These are phyloP conservation scores for Myopa testacea DNA, from an alignment of 2,888 invertebrate genomes.

Conservation along the genomic window DNA sequence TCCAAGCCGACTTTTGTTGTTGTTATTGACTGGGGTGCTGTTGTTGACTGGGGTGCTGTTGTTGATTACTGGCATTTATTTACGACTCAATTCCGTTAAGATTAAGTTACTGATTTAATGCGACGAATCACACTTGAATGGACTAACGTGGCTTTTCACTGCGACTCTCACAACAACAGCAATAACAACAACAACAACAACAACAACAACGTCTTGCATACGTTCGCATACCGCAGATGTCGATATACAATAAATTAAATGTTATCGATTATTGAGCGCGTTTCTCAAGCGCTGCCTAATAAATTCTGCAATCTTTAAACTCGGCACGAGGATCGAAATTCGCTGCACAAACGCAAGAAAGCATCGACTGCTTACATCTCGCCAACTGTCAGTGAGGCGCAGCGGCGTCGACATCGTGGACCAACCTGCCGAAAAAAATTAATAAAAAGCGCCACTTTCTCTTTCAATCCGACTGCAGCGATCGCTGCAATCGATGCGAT, in stretches of 20 bases:
- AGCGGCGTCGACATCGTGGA: slow-evolving; percentile 49
- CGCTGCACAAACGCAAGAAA: background rate
- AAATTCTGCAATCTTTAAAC: slow-evolving; percentile 29
- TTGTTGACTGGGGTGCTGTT: slow-evolving; percentile 19
- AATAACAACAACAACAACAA: background rate
- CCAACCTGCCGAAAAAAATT: slow-evolving; percentile 58
- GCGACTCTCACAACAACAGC: slow-evolving; percentile 14
- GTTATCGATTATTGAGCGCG: slow-evolving; percentile 38
- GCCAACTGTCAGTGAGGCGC: slow-evolving; percentile 30
- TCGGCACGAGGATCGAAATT: background rate
- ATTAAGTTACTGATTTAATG: slow-evolving; percentile 40
- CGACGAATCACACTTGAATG: slow-evolving; percentile 32
- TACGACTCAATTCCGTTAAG: slow-evolving; percentile 43
- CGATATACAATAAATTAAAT: slow-evolving; percentile 30
- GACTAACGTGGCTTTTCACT: slow-evolving; percentile 1
- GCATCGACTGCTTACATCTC: too few species aligned
- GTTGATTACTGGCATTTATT: slow-evolving; percentile 31
- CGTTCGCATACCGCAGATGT: background rate
- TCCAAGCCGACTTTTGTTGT: slow-evolving; percentile 11
- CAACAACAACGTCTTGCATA: background rate
- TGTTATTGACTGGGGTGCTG: background rate
- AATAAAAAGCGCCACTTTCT: slow-evolving; percentile 62
- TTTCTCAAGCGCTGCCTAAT: slow-evolving; percentile 15
- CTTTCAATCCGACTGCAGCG: slow-evolving; percentile 47
- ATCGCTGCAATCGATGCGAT: slow-evolving; percentile 27